A percentile compares a stretch with the other conserved stretches of the same genome.
Evolutionary conservation across 2,888 invertebrate species (phyloP).

Genomic region (Lepidonotus clava): DNA sequence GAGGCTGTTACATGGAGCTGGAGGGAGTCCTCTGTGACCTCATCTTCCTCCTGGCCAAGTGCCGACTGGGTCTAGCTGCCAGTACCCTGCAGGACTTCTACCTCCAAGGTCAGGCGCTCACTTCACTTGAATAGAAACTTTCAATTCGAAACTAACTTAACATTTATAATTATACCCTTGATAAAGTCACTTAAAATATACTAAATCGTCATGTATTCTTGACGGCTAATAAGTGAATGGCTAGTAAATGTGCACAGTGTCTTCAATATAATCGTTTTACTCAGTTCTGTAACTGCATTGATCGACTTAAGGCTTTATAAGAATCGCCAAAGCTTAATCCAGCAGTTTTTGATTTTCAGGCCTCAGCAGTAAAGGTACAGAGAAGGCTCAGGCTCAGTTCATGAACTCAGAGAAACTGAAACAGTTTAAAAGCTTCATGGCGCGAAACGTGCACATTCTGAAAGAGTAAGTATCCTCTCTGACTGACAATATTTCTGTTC

Average conservation of each 20-base stretch:
- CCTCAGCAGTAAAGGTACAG: not conserved
- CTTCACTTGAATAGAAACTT: too few relatives aligned
- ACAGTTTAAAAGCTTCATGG: conserved; percentile 75
- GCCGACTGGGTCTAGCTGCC: conserved; percentile 71
- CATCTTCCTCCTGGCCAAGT: conserved; percentile 74
- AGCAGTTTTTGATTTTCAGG: too few relatives aligned
- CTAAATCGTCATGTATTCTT: too few relatives aligned
- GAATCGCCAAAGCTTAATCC: too few relatives aligned
- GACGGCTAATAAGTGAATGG: too few relatives aligned
- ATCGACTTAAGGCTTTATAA: too few relatives aligned
- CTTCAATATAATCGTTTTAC: too few relatives aligned
- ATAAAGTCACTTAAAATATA: too few relatives aligned
- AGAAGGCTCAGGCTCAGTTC: conserved; percentile 53
- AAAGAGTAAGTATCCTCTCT: conserved; percentile 66
- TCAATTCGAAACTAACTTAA: too few relatives aligned
- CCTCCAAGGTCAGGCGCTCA: not conserved
- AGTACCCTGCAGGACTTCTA: conserved; percentile 76
- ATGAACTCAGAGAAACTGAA: conserved; percentile 60
- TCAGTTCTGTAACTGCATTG: too few relatives aligned
- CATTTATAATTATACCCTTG: too few relatives aligned
- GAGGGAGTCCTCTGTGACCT: conserved; percentile 72
- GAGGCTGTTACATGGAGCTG: conserved; percentile 69
- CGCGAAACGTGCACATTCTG: conserved; percentile 76
- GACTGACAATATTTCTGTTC: not conserved
- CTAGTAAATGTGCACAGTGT: too few relatives aligned